Evolutionary conservation across 2,888 invertebrate species (phyloP).

Genomic region (Cactoblastis cactorum): DNA sequence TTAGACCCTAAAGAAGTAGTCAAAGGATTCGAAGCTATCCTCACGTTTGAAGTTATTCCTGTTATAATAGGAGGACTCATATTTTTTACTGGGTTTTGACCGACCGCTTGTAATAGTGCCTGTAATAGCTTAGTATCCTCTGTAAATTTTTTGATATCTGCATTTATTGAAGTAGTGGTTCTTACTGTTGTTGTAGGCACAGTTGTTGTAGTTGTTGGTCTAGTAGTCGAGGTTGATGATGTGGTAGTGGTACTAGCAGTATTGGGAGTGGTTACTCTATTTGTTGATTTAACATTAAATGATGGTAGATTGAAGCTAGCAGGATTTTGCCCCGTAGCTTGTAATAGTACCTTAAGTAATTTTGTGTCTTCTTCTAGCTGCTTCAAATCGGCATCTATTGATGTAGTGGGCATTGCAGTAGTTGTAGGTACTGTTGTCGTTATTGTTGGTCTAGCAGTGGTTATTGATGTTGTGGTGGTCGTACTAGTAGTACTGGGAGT

Average conservation of each 20-base stretch:
- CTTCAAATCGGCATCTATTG: slow-evolving; percentile 66
- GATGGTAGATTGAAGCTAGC: slow-evolving; percentile 57
- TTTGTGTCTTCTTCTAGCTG: slow-evolving; percentile 72
- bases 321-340: slow-evolving; percentile 67
- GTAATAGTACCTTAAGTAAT: slow-evolving; percentile 62
- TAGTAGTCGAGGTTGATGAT: slow-evolving; percentile 31
- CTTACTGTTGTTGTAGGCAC: slow-evolving; percentile 33
- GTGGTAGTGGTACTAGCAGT: slow-evolving; percentile 35
- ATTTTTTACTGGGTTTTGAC: slow-evolving; percentile 43
- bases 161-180: slow-evolving; percentile 44
- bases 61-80: slow-evolving; percentile 56
- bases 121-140: slow-evolving; percentile 66
- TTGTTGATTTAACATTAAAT: slow-evolving; percentile 43
- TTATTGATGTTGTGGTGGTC: slow-evolving; percentile 30
- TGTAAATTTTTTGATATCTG: slow-evolving; percentile 59
- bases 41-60: slow-evolving; percentile 63
- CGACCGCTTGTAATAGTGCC: slow-evolving; percentile 63
- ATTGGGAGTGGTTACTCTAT: slow-evolving; percentile 28
- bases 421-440: slow-evolving; percentile 27
- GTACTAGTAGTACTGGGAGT: slow-evolving; percentile 33
- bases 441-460: slow-evolving; percentile 27
- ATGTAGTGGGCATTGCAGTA: no score
- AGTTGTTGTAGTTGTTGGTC: slow-evolving; percentile 34
- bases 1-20: slow-evolving; percentile 58
- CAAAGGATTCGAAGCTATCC: slow-evolving; percentile 61